A percentile compares a stretch with the other conserved stretches of the same genome.
Evolutionary conservation across 2,113 vertebrate genomes (phyloP).

Genomic region (Kobus ellipsiprymnus): DNA sequence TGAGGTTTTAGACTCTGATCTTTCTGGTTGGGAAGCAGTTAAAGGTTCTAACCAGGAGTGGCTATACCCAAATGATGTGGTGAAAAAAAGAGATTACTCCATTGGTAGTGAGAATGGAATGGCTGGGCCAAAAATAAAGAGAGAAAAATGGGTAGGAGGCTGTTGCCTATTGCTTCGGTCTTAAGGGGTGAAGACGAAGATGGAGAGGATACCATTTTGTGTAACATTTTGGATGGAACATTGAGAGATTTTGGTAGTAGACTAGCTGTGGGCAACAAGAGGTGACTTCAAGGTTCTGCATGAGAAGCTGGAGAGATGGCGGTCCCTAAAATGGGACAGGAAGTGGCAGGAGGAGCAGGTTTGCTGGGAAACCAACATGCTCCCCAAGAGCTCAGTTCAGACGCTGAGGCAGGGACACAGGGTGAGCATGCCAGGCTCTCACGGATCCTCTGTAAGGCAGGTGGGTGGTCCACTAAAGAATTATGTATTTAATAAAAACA

Average conservation of each 20-base stretch:
- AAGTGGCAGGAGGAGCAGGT: neutral
- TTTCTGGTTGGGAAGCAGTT: neutral
- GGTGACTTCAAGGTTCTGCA: neutral
- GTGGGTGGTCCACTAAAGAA: neutral
- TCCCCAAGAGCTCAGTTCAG: neutral
- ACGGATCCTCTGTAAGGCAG: neutral
- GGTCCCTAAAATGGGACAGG: neutral
- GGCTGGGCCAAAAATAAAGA: neutral
- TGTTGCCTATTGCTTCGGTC: neutral
- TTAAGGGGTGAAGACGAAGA: neutral
- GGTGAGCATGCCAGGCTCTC: no score
- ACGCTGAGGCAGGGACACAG: neutral
- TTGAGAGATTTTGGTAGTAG: neutral
- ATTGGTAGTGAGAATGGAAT: neutral
- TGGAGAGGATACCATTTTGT: neutral
- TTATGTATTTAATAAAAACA: neutral
- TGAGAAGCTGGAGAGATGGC: neutral
- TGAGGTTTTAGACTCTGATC: neutral
- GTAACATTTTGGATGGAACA: neutral
- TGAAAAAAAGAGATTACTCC: neutral
- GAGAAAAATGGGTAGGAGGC: neutral
- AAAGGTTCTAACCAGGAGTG: neutral
- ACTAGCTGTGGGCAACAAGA: neutral
- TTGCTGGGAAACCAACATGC: neutral
- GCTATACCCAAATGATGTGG: neutral